Evolutionary conservation across 37 sponge, comb jelly and placozoan genomes (phyloP), one percentile per base, ranked within the genome.

Genomic region (Oopsacas minuta): DNA sequence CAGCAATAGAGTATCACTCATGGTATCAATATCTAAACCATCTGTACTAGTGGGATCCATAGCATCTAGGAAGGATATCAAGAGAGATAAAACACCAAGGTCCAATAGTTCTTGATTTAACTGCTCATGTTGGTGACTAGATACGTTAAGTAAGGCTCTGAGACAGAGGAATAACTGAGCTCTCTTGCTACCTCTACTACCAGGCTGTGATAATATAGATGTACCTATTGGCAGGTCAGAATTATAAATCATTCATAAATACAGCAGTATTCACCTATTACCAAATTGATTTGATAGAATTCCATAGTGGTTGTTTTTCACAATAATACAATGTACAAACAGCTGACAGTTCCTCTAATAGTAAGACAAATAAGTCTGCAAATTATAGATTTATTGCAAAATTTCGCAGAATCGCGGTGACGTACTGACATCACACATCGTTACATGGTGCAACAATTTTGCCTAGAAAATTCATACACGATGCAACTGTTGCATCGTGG

Each of bases 21-120:
- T 61, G 28, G 75, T 61, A 5, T 61, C 75, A 7, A 61, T n/a
- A 34, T 61, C 75, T 3, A 61, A 34, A 61, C 75, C 28, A 34
- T 61, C 75, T 32, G 75, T 61, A 34, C 75, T n/a, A 34, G 75
- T 34, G 7, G 75, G 75, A 34, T 61, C 30, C 75, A 61, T 61
- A 61, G 75, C 75, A 34, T 61, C 75, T 34, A 61, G 75, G 75
- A 25, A 61, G 17, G 75, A 61, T 8, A 88, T 35, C 10, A 98
- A 87, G 17, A 91, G 37, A 32, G 92, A 87, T 30, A 98, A 89
- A 52, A 86, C 90, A 34, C 99, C 99, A 37, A 95, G 99, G 37
- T 98, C 99, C 38, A 92, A 90, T 22, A 98, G 89, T 53, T 98
- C 99, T 39, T 91, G 88, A 35, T 81, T 81, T 1, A 95, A 39